A percentile compares a stretch with the other conserved stretches of the same genome.
Evolutionary conservation across 2,797 vertebrate genomes (phyloP).

Genomic region (Agapornis canus): DNA sequence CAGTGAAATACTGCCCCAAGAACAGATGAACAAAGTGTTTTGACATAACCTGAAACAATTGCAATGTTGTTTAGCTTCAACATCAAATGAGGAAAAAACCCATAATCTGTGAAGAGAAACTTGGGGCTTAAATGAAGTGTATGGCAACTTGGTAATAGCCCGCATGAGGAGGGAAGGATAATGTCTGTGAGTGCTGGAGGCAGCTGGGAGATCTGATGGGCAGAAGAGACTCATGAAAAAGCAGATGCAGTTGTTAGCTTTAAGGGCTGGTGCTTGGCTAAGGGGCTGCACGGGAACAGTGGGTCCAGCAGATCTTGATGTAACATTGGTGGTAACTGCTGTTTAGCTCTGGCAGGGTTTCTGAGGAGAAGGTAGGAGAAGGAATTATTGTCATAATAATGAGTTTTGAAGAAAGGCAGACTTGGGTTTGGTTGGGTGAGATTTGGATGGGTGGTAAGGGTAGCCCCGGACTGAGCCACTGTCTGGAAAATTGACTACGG

Average conservation of each 20-base stretch:
- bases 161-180: neutral
- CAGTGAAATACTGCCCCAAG: neutral
- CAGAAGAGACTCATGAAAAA: neutral
- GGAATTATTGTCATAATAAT: neutral
- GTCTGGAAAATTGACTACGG: slow-evolving; percentile 49
- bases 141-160: neutral
- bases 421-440: neutral
- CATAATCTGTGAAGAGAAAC: neutral
- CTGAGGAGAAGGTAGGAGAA: neutral
- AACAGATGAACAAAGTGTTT: neutral
- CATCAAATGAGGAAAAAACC: neutral
- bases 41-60: slow-evolving; percentile 1
- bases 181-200: neutral
- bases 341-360: neutral
- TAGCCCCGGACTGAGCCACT: neutral
- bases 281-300: neutral
- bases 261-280: neutral
- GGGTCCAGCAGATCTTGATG: neutral
- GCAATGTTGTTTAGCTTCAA: neutral
- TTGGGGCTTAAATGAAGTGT: neutral
- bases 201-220: neutral
- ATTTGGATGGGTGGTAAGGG: slow-evolving; percentile 29
- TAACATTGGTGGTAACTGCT: neutral
- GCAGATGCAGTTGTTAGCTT: neutral
- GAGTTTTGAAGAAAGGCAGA: slow-evolving; percentile 1